Evolutionary conservation across 2,113 vertebrate genomes (phyloP), one percentile per base, ranked within the genome.

Genomic region (Mastomys natalensis): DNA sequence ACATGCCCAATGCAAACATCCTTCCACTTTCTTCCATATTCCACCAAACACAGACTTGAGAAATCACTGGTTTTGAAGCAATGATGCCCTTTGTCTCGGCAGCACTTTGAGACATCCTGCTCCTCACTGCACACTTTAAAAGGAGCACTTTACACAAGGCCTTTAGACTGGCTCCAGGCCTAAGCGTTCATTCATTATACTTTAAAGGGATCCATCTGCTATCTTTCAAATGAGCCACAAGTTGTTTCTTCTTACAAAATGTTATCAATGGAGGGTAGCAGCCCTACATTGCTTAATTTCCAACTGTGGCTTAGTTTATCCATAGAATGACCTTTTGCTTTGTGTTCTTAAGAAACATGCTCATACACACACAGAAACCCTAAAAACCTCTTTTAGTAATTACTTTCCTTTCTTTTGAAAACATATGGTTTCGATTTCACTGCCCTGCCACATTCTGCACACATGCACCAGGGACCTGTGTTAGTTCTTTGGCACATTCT

Each of bases 361-460:
- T 89, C 60, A 77, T 60, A 74, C 29, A 70, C 3, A 58, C 76
- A 80, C 3, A 88, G 91, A 58, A 66, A 70, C 37, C 92, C 86
- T 64, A 66, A 68, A 94, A 88, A 9, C 58, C 40, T 77, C 22
- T 4, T 43, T 88, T 90, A 70, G 10, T 82, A 86, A 89, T 11
- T 78, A 93, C 81, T 80, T 92, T 92, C 89, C 85, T 85, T 87
- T 64, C 84, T 91, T 97, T 92, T 87, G 95, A 77, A 81, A 96
- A 94, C 94, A 95, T 62, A 68, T 96, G 97, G 96, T 80, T 97
- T 96, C 93, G 68, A 94, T 96, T 94, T 82, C 51, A n/a, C 9
- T 74, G 90, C 53, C 3, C 74, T 53, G 95, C 60, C 81, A 21
- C 24, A 34, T 1, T 62, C 68, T 55, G 51, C 7, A 8, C 7